A percentile compares a stretch with the other conserved stretches of the same genome.
phyloP scores from a whole-genome alignment of 2,888 invertebrate genomes.

The Hofmannophila pseudospretella region DNA sequence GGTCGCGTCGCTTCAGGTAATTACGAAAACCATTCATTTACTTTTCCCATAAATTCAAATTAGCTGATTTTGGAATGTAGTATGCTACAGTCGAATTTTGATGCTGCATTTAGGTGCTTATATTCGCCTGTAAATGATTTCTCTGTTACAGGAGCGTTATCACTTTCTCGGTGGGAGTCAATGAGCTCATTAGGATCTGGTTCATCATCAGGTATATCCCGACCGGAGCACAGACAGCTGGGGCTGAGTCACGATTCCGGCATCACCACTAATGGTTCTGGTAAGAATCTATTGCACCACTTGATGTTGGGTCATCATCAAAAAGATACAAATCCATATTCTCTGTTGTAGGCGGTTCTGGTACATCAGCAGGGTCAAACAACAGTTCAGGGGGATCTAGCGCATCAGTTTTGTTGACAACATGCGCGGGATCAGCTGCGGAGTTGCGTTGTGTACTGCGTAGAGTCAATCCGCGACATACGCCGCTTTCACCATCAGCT shows the following conservation, averaged over 20 bases:
- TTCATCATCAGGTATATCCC: constrained; percentile 55
- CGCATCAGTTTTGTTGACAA: constrained; percentile 82
- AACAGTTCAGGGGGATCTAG: constrained; percentile 38
- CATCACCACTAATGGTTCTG: constrained; percentile 68
- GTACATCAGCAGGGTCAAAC: constrained; percentile 47
- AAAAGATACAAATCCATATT: not conserved
- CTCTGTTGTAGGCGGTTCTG: constrained; percentile 34
- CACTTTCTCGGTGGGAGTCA: constrained; percentile 90
- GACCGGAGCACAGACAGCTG: constrained; percentile 54
- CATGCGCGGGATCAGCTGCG: constrained; percentile 90
- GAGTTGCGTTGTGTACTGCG: constrained; percentile 87
- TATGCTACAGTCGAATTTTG: too few relatives aligned
- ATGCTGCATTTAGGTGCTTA: too few relatives aligned
- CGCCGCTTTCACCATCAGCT: constrained; percentile 81
- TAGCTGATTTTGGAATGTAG: too few relatives aligned
- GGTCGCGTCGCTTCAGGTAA: constrained; percentile 91
- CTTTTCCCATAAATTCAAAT: not conserved
- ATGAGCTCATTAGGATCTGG: constrained; percentile 79
- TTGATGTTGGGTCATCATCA: not conserved
- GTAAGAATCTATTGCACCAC: constrained; percentile 24
- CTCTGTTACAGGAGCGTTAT: constrained; percentile 82
- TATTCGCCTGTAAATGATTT: too few relatives aligned
- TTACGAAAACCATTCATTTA: not conserved
- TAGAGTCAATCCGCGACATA: constrained; percentile 75
- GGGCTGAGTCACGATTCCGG: constrained; percentile 69